Evolutionary conservation across 1,140 invertebrate species (phyloP).

Genomic region (Copidosoma floridanum): DNA sequence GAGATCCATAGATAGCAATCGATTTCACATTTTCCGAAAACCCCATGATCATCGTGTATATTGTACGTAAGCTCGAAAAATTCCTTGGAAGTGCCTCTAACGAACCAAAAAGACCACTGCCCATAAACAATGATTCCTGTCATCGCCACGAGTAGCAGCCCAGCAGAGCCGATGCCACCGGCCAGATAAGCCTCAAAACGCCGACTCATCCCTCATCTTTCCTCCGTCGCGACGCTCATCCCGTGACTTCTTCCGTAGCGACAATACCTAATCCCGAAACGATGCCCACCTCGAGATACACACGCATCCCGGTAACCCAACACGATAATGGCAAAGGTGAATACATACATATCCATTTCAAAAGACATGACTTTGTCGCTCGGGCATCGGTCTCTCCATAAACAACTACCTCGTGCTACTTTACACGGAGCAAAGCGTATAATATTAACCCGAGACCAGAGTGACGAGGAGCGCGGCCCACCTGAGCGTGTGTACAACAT

Average conservation of each 20-base stretch:
- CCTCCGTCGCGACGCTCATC: neutral
- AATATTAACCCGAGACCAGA: too few relatives aligned
- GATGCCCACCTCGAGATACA: neutral
- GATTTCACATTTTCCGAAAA: too few relatives aligned
- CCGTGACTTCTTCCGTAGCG: slow-evolving; percentile 1
- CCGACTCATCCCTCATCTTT: slow-evolving; percentile 22
- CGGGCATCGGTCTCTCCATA: too few relatives aligned
- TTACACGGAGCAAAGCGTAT: too few relatives aligned
- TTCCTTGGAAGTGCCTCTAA: neutral
- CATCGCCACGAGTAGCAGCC: neutral
- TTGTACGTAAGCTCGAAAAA: neutral
- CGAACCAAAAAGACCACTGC: slow-evolving; percentile 1
- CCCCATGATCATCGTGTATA: too few relatives aligned
- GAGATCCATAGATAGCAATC: too few relatives aligned
- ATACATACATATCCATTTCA: neutral
- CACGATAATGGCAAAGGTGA: slow-evolving; percentile 11
- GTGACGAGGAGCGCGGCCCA: too few relatives aligned
- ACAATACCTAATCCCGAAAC: neutral
- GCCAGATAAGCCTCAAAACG: slow-evolving; percentile 11
- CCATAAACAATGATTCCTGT: slow-evolving; percentile 19
- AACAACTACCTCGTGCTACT: too few relatives aligned
- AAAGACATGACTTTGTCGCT: too few relatives aligned
- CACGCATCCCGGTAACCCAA: neutral
- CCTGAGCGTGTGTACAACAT: too few relatives aligned
- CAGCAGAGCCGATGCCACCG: neutral